Base-by-base conservation (phyloP, 2,797 vertebrate species). In the Rhinogobio ventralis region DNA sequence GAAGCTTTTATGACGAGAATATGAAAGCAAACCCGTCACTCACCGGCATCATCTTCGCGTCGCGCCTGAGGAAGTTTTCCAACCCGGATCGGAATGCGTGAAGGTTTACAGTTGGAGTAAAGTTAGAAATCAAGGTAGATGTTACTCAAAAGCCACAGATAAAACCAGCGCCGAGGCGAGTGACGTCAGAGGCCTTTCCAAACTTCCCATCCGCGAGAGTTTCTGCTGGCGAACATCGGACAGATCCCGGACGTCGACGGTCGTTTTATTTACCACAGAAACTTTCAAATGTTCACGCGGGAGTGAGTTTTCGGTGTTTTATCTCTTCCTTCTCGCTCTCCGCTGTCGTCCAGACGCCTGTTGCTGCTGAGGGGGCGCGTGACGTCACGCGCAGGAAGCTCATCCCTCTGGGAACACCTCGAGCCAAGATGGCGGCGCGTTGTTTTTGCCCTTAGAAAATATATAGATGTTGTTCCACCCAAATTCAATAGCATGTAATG, bases 121-220 rank as follows among this genome's bases (percentile, higher is more conserved):
- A 20, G 45, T 36, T n/a, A 64, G 2, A 42, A 42, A 13, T 11
- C 0, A 2, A 25, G 2, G 14, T 7, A 5, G 2, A 19, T 6
- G 13, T 36, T 64, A 46, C 8, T 39, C 10, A 46, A 67, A 46
- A 1, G 1, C 51, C 33, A 25, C 51, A n/a, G 64, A 55, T 2
- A 11, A 28, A 42, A 67, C 42, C 7, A 30, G 60, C 25, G 30
- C 33, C 62, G 3, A 67, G 23, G n/a, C 20, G 28, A 11, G 69
- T 82, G 81, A 73, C 55, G 81, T 82, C 81, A 74, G 57, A 28
- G 73, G 82, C 82, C 82, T 84, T 77, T 51, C 82, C 51, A 57
- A 84, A 84, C 82, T 84, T 77, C 77, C 49, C 73, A 46, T 69
- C 36, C 33, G 73, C 49, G 36, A 83, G 28, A 83, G 62, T 68